Conservation (phyloP, 2,888 invertebrate species). For the Dorcus parallelipipedus region DNA sequence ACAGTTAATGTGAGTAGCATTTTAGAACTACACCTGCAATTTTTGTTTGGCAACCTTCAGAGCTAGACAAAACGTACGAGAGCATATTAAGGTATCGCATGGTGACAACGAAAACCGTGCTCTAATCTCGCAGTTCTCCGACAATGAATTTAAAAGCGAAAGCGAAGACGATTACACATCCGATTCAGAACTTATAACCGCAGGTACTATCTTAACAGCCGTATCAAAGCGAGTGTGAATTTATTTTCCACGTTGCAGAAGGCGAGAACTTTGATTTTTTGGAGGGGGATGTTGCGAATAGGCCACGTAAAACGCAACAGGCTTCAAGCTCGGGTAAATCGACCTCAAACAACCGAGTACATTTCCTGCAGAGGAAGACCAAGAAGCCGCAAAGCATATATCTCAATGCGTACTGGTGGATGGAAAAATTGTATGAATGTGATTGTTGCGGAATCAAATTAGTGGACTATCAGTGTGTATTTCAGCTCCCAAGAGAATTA, state of each 20-base stretch:
- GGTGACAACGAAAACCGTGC: constrained; percentile 22
- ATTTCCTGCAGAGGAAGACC: neutral
- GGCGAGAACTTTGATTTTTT: no score
- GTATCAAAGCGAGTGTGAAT: neutral
- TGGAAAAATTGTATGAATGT: constrained; percentile 42
- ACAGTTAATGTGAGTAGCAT: constrained; percentile 8
- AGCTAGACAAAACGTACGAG: constrained; percentile 28
- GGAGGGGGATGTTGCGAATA: no score
- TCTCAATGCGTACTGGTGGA: constrained; percentile 34
- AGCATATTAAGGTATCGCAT: constrained; percentile 29
- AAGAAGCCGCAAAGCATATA: constrained; percentile 3
- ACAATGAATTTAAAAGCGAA: constrained; percentile 7
- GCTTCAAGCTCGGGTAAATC: no score
- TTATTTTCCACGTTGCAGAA: no score
- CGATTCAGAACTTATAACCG: no score
- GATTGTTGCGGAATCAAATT: neutral
- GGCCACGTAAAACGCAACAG: no score
- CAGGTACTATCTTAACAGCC: no score
- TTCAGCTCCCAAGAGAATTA: constrained; percentile 37
- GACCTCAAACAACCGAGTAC: no score
- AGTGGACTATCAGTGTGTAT: constrained; percentile 7
- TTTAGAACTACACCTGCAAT: constrained; percentile 39
- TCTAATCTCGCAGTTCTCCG: constrained; percentile 19
- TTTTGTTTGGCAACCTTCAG: constrained; percentile 33
- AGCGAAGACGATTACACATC: constrained; percentile 5